phyloP scores from a whole-genome alignment of 2,888 invertebrate species.

The Helleia helle region DNA sequence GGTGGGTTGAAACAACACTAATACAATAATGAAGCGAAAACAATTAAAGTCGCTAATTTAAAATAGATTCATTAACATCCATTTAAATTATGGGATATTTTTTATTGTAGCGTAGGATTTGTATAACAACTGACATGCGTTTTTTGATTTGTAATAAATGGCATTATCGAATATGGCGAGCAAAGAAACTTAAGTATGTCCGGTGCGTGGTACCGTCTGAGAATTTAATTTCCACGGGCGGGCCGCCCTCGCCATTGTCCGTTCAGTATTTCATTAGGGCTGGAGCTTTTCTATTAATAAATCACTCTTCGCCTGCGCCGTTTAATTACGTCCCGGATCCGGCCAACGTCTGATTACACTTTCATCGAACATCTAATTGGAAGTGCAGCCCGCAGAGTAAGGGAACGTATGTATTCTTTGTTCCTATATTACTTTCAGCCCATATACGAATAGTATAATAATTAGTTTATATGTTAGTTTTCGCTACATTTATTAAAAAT shows the following conservation, averaged over 20 bases:
- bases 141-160: too few species aligned
- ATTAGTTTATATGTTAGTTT: too few species aligned
- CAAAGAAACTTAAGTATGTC: constrained; percentile 54
- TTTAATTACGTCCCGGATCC: constrained; percentile 72
- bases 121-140: too few species aligned
- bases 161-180: constrained; percentile 27
- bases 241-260: constrained; percentile 68
- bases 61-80: constrained; percentile 23
- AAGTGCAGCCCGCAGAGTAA: constrained; percentile 57
- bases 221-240: constrained; percentile 70
- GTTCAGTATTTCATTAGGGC: constrained; percentile 73
- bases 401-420: constrained; percentile 62
- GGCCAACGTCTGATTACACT: constrained; percentile 71
- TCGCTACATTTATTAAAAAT: too few species aligned
- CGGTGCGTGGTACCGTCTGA: constrained; percentile 43
- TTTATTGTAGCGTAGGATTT: too few species aligned
- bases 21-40: constrained; percentile 71
- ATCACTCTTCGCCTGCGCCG: constrained; percentile 71
- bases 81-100: too few species aligned
- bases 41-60: constrained; percentile 73
- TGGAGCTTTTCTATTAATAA: constrained; percentile 74
- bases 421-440: constrained; percentile 57
- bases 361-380: constrained; percentile 74
- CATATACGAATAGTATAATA: too few species aligned
- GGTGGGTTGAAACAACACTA: constrained; percentile 69